Evolutionary conservation across 2,113 vertebrate species (phyloP).

Genomic region (Ciconia maguari): DNA sequence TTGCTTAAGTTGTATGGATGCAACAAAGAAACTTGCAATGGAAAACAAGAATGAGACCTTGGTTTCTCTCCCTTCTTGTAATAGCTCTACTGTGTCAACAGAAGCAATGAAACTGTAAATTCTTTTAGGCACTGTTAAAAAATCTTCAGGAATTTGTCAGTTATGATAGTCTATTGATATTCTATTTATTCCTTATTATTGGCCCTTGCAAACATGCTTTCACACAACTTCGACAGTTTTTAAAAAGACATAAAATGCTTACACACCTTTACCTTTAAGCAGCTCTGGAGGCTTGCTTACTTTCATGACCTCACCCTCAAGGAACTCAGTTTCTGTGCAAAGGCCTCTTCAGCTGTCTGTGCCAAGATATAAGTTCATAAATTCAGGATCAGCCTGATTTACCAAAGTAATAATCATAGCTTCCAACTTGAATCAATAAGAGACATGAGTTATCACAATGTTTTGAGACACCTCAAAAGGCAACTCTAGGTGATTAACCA

Average conservation of each 20-base stretch:
- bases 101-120: not conserved
- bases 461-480: not conserved
- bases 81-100: not conserved
- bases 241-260: not conserved
- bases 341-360: not conserved
- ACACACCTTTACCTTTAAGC: not conserved
- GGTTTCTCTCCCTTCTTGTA: not conserved
- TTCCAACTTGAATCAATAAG: not conserved
- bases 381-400: not conserved
- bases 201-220: not conserved
- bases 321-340: not conserved
- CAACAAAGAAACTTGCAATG: not conserved
- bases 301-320: not conserved
- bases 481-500: not conserved
- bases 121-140: not conserved
- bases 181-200: not conserved
- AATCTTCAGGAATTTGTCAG: not conserved
- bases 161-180: not conserved
- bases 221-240: not conserved
- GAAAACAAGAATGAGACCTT: not conserved
- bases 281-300: not conserved
- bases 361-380: not conserved
- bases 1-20: not conserved
- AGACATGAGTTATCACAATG: not conserved
- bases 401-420: not conserved